A percentile compares a stretch with the other conserved stretches of the same genome.
Conservation (phyloP, 2,113 vertebrate genomes). For the Scalopus aquaticus region DNA sequence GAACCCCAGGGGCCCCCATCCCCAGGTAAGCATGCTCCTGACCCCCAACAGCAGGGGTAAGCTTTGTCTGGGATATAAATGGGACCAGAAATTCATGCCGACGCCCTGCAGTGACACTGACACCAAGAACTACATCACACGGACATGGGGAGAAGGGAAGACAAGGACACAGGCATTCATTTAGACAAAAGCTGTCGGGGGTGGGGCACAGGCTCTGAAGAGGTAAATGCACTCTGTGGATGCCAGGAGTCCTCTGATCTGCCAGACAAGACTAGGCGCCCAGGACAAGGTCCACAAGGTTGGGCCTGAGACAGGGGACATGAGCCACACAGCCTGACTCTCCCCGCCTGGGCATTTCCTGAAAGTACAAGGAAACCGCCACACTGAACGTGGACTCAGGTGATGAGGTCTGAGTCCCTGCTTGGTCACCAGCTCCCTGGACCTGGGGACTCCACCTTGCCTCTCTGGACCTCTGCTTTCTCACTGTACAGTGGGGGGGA, state of each 20-base stretch:
- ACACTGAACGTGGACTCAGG: neutral
- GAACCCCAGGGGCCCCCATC: neutral
- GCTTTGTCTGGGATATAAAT: neutral
- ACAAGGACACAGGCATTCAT: neutral
- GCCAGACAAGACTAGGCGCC: neutral
- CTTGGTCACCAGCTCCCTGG: neutral
- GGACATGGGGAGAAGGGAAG: neutral
- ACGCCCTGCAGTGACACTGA: neutral
- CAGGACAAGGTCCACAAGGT: neutral
- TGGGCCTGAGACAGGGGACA: neutral
- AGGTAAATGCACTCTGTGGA: neutral
- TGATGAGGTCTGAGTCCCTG: neutral
- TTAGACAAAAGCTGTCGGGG: neutral
- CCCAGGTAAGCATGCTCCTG: neutral
- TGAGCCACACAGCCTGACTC: neutral
- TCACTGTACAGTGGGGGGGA: neutral
- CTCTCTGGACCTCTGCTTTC: neutral
- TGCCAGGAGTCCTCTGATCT: neutral
- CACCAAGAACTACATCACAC: neutral
- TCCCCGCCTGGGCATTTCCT: neutral
- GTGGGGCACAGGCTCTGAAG: neutral
- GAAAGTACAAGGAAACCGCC: neutral
- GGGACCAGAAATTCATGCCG: neutral
- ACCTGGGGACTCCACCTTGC: neutral
- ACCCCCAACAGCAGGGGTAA: neutral